These are phyloP conservation scores for Paradoxurus hermaphroditus DNA, from an alignment of 2,113 vertebrate species.

Conservation along the genomic window DNA sequence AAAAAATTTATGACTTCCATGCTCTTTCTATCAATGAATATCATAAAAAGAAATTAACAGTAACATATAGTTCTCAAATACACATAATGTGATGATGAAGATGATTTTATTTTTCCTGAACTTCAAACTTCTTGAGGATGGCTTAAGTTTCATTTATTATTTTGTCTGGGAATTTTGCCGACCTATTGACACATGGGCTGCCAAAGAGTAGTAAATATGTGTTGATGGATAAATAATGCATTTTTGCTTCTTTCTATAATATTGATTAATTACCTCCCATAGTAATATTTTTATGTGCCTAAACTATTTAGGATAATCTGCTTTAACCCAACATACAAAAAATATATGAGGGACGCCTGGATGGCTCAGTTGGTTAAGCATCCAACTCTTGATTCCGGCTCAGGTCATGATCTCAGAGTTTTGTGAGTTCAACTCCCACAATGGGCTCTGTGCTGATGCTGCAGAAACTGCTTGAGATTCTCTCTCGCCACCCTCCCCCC, in stretches of 20 bases:
- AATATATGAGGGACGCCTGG: neutral
- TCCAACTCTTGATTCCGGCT: too few relatives aligned
- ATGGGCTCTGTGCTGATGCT: too few relatives aligned
- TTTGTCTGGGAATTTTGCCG: neutral
- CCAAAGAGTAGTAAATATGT: neutral
- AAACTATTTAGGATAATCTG: neutral
- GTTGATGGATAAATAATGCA: neutral
- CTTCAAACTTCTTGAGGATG: neutral
- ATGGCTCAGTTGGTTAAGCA: too few relatives aligned
- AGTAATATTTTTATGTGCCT: neutral
- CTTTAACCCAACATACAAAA: neutral
- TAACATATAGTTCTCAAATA: neutral
- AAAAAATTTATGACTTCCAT: neutral
- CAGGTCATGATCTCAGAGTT: too few relatives aligned
- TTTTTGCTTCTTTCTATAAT: neutral
- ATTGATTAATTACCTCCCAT: neutral
- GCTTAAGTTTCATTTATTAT: neutral
- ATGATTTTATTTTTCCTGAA: neutral
- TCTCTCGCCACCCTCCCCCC: too few relatives aligned
- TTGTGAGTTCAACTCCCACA: too few relatives aligned
- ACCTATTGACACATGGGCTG: neutral
- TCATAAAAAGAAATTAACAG: neutral
- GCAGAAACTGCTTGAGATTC: too few relatives aligned
- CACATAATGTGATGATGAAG: neutral
- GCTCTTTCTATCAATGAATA: neutral